These are phyloP conservation scores for Phyllotis vaccarum DNA, from an alignment of 2,797 vertebrate species.

Conservation along the genomic window DNA sequence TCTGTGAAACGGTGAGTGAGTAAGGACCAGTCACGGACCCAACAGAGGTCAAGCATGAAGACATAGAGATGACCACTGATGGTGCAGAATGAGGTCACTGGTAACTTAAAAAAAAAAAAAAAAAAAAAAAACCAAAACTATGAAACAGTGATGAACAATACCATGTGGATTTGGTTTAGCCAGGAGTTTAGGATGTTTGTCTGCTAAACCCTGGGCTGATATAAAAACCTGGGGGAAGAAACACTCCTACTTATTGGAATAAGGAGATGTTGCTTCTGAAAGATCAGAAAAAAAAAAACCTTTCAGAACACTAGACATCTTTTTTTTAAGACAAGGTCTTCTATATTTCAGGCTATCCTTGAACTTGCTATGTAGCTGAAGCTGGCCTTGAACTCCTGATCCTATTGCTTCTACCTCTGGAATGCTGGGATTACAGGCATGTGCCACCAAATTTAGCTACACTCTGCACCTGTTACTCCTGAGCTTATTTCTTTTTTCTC, in stretches of 20 bases:
- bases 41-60: conserved; percentile 54
- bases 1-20: conserved; percentile 46
- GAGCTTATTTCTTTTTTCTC: neutral
- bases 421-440: neutral
- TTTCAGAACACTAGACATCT: neutral
- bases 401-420: neutral
- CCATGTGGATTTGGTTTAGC: neutral
- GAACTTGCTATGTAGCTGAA: neutral
- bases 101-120: conserved; percentile 11
- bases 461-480: neutral
- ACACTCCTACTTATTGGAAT: neutral
- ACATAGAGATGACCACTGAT: conserved; percentile 62
- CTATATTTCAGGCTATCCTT: neutral
- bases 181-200: neutral
- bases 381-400: neutral
- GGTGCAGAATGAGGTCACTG: conserved; percentile 46
- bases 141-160: neutral
- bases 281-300: neutral
- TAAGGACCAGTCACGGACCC: conserved; percentile 64
- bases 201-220: neutral
- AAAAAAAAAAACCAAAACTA: no score
- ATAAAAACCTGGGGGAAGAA: conserved; percentile 6
- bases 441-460: neutral
- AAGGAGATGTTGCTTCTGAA: neutral
- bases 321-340: neutral